Evolutionary conservation across 2,113 vertebrate genomes (phyloP).

Genomic region (Pleuronectes platessa): DNA sequence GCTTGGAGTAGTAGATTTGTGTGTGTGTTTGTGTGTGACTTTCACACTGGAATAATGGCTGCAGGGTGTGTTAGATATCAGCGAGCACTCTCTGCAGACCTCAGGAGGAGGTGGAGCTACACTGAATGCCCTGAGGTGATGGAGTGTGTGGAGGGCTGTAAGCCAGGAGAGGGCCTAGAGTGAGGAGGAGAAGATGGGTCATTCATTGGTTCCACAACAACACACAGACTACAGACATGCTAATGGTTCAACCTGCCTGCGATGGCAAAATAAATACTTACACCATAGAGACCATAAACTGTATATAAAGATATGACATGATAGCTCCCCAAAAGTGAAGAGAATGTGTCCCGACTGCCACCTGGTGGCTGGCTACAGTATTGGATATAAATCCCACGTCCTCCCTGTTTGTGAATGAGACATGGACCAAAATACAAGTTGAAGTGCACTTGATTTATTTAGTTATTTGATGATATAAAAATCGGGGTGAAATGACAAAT

Average conservation of each 20-base stretch:
- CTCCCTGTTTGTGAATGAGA: too few species aligned
- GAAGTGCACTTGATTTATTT: too few species aligned
- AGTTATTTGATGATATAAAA: too few species aligned
- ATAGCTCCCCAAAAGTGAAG: too few species aligned
- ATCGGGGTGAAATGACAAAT: too few species aligned
- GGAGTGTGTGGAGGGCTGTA: slow-evolving; percentile 13
- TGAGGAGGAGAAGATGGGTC: neutral
- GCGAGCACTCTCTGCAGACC: neutral
- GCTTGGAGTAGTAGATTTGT: neutral
- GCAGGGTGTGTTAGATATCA: neutral
- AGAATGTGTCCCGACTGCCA: too few species aligned
- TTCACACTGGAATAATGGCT: neutral
- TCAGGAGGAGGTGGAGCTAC: neutral
- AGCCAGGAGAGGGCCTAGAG: slow-evolving; percentile 27
- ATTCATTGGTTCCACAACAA: neutral
- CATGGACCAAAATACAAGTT: too few species aligned
- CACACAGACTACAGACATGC: neutral
- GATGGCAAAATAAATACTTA: too few species aligned
- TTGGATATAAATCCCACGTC: too few species aligned
- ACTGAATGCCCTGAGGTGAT: neutral
- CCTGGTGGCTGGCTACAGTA: too few species aligned
- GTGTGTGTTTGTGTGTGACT: neutral
- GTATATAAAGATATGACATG: too few species aligned
- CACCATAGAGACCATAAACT: too few species aligned
- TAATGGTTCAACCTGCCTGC: neutral